Conservation (phyloP, 2,888 invertebrate genomes). For the Argyresthia goedartella region DNA sequence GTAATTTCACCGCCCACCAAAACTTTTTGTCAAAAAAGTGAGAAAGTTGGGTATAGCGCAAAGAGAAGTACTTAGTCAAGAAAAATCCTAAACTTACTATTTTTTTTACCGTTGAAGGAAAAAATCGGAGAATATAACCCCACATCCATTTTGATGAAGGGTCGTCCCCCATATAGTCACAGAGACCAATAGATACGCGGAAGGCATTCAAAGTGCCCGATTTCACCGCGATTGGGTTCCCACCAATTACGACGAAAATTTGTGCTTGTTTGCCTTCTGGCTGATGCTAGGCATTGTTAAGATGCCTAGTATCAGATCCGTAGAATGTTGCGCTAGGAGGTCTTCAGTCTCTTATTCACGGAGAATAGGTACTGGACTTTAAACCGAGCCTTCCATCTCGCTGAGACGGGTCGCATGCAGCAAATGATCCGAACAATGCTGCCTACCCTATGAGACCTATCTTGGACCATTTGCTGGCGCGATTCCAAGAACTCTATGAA, state of each 20-base stretch:
- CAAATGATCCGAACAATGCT: neutral
- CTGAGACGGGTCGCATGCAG: neutral
- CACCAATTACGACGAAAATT: constrained; percentile 4
- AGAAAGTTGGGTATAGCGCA: too few species aligned
- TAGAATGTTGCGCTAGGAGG: constrained; percentile 6
- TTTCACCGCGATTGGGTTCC: neutral
- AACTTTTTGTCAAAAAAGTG: too few species aligned
- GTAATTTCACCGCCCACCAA: too few species aligned
- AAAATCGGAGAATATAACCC: too few species aligned
- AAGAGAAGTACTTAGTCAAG: too few species aligned
- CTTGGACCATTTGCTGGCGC: constrained; percentile 6
- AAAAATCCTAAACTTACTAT: too few species aligned
- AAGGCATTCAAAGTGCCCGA: neutral
- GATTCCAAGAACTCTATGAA: constrained; percentile 9
- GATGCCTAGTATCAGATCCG: constrained; percentile 1
- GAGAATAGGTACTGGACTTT: constrained; percentile 6
- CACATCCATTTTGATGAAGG: too few species aligned
- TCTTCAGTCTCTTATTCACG: constrained; percentile 1
- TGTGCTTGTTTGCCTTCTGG: constrained; percentile 8
- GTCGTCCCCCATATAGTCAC: neutral
- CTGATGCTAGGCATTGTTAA: constrained; percentile 4
- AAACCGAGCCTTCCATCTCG: constrained; percentile 8
- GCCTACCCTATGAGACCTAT: constrained; percentile 5
- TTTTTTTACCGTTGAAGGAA: too few species aligned
- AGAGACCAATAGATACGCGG: neutral